Percentiles rank a stretch among this genome's conserved stretches.
phyloP scores from a whole-genome alignment of 2,113 vertebrate genomes.

The Vanacampus margaritifer region DNA sequence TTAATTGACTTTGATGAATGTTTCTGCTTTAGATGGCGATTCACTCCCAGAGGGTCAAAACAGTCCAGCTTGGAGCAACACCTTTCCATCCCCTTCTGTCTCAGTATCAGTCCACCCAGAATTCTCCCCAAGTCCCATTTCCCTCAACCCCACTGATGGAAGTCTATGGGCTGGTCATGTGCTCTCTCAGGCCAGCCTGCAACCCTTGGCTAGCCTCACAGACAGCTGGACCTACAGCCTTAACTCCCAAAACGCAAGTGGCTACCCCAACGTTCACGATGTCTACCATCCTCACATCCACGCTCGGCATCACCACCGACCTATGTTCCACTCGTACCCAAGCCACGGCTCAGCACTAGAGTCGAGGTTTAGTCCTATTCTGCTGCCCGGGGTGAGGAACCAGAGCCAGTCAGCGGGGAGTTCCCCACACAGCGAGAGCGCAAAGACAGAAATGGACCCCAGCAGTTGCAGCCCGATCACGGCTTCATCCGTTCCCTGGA shows the following conservation, averaged over 20 bases:
- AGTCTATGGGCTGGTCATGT: slow-evolving; percentile 83
- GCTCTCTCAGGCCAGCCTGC: slow-evolving; percentile 80
- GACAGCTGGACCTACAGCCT: slow-evolving; percentile 92
- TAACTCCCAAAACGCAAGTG: slow-evolving; percentile 80
- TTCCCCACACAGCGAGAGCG: slow-evolving; percentile 75
- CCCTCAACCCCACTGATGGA: slow-evolving; percentile 81
- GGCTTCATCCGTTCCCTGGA: slow-evolving; percentile 80
- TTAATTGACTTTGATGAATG: background rate
- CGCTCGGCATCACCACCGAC: slow-evolving; percentile 68
- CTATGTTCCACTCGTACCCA: slow-evolving; percentile 75
- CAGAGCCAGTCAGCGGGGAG: slow-evolving; percentile 70
- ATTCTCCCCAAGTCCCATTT: slow-evolving; percentile 77
- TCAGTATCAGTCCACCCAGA: slow-evolving; percentile 83
- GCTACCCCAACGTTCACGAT: slow-evolving; percentile 88
- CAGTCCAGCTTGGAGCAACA: slow-evolving; percentile 84
- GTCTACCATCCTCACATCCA: slow-evolving; percentile 83
- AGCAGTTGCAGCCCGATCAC: slow-evolving; percentile 53
- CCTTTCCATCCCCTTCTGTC: slow-evolving; percentile 82
- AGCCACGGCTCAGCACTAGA: slow-evolving; percentile 78
- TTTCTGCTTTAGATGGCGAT: slow-evolving; percentile 60
- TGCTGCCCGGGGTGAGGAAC: slow-evolving; percentile 80
- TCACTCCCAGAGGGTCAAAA: slow-evolving; percentile 76
- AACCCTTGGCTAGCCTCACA: slow-evolving; percentile 72
- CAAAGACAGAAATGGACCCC: slow-evolving; percentile 81
- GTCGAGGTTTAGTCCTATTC: slow-evolving; percentile 83